These are phyloP conservation scores for Bombus superbus DNA, from an alignment of 1,140 invertebrate species.

Conservation along the genomic window DNA sequence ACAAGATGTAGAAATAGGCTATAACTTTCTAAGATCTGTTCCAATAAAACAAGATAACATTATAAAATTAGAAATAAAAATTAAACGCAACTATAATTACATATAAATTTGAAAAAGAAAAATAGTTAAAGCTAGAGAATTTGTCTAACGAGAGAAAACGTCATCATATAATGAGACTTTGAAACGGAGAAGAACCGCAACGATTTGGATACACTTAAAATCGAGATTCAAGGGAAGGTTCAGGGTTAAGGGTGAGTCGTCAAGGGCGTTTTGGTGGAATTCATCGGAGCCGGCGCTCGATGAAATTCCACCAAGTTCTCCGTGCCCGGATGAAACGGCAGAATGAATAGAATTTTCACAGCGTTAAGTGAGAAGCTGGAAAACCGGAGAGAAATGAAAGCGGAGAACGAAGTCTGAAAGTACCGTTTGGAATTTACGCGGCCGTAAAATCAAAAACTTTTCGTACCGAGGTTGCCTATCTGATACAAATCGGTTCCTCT, in stretches of 20 bases:
- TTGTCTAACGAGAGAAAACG: not conserved
- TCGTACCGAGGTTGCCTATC: constrained; percentile 54
- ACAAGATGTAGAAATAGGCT: no score
- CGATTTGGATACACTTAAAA: constrained; percentile 52
- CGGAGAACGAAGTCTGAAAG: constrained; percentile 17
- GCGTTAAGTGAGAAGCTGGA: constrained; percentile 58
- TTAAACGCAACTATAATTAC: not conserved
- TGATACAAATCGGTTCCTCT: constrained; percentile 44
- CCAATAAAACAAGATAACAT: no score
- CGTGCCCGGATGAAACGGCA: constrained; percentile 52
- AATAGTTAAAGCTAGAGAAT: not conserved
- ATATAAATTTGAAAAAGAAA: not conserved
- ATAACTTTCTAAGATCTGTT: no score
- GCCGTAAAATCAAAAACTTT: constrained; percentile 65
- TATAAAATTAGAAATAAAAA: no score
- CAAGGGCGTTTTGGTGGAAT: constrained; percentile 56
- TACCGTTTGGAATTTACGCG: constrained; percentile 63
- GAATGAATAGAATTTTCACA: constrained; percentile 66
- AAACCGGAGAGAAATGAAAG: constrained; percentile 46
- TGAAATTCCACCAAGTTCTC: constrained; percentile 75
- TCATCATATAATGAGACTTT: constrained; percentile 16
- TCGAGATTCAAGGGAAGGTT: constrained; percentile 61
- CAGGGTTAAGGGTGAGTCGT: constrained; percentile 63
- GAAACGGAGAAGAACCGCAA: constrained; percentile 18
- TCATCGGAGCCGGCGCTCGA: constrained; percentile 67